Percentiles rank a stretch among this genome's conserved stretches.
phyloP scores from a whole-genome alignment of 2,113 vertebrate species.

The Galemys pyrenaicus region DNA sequence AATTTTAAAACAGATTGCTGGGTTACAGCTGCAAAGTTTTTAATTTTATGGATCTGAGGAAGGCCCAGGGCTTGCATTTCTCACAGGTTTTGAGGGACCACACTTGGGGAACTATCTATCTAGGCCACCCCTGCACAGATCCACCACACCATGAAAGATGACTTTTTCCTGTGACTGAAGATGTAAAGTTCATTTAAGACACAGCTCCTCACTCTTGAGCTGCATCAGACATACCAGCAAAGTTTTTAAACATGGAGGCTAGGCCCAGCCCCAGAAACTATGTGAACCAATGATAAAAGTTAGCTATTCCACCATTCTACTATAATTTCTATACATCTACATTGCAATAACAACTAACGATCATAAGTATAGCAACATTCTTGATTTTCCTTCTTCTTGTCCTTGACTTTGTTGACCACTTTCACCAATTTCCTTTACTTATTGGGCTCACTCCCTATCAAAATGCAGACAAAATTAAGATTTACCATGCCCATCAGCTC shows the following conservation, averaged over 20 bases:
- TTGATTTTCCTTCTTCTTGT: background rate
- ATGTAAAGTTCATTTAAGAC: background rate
- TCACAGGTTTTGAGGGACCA: background rate
- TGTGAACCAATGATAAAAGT: background rate
- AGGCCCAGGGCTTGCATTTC: background rate
- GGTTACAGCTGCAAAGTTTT: background rate
- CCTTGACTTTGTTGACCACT: background rate
- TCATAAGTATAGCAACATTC: background rate
- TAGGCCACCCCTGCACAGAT: fast-evolving
- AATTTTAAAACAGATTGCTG: background rate
- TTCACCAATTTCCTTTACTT: background rate
- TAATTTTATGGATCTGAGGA: background rate
- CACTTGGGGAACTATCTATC: background rate
- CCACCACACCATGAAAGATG: fast-evolving
- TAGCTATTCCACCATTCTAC: background rate
- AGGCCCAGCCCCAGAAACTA: too few species aligned
- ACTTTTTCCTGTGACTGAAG: background rate
- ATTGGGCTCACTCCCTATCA: too few species aligned
- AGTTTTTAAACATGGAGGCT: background rate
- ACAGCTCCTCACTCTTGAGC: too few species aligned
- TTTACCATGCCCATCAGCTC: background rate
- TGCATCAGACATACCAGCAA: background rate
- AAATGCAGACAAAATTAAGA: background rate
- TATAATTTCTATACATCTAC: background rate
- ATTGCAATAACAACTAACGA: background rate